Evolutionary conservation across 1,140 invertebrate species (phyloP).

Genomic region (Atta texana): DNA sequence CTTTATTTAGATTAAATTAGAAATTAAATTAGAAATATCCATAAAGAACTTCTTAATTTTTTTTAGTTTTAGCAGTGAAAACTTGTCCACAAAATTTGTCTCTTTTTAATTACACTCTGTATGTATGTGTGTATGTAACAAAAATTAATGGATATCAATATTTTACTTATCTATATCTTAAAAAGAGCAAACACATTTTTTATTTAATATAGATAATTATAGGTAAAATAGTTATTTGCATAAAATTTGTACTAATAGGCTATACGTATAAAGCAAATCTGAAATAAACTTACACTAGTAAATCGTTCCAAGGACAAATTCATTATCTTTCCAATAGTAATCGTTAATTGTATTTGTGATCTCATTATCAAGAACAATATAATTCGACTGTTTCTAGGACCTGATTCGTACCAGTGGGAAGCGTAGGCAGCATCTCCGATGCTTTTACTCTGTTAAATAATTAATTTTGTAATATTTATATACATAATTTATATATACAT

Average conservation of each 20-base stretch:
- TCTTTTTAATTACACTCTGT: too few relatives aligned
- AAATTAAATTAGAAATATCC: too few relatives aligned
- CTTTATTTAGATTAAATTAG: too few relatives aligned
- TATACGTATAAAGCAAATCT: background rate
- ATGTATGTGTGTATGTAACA: too few relatives aligned
- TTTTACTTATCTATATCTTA: too few relatives aligned
- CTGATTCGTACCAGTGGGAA: constrained; percentile 56
- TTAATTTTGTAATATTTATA: too few relatives aligned
- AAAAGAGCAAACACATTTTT: background rate
- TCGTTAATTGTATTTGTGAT: constrained; percentile 51
- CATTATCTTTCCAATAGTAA: constrained; percentile 67
- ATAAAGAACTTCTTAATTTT: too few relatives aligned
- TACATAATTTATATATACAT: too few relatives aligned
- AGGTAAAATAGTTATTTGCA: background rate
- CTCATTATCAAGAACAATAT: constrained; percentile 56
- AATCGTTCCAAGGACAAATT: constrained; percentile 65
- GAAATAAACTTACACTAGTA: constrained; percentile 49
- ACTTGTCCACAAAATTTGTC: too few relatives aligned
- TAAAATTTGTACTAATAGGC: background rate
- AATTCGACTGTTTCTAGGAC: constrained; percentile 17
- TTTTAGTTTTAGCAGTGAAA: too few relatives aligned
- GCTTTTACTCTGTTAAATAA: constrained; percentile 41
- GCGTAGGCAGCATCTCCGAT: constrained; percentile 48
- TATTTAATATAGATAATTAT: background rate
- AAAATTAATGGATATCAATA: too few relatives aligned